Evolutionary conservation across 2,113 vertebrate genomes (phyloP).

Genomic region (Lasiurus borealis): DNA sequence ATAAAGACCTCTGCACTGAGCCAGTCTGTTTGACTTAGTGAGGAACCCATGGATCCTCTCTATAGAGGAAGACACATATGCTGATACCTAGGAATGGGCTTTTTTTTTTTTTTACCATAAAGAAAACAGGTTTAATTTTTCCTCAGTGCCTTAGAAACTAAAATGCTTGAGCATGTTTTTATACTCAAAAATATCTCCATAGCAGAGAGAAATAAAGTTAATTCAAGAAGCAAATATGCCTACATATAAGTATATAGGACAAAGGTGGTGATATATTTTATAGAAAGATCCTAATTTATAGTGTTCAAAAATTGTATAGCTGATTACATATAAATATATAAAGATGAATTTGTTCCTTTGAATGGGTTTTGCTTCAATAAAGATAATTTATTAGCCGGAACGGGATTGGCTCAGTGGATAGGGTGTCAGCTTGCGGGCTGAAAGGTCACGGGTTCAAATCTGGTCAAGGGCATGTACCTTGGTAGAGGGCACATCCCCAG

Average conservation of each 20-base stretch:
- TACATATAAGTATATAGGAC: neutral
- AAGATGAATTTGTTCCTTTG: neutral
- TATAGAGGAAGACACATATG: neutral
- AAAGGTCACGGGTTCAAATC: too few species aligned
- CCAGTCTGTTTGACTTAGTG: neutral
- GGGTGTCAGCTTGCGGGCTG: too few species aligned
- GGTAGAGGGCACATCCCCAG: too few species aligned
- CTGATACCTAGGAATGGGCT: neutral
- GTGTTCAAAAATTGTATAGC: neutral
- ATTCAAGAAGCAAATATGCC: neutral
- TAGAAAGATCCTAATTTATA: neutral
- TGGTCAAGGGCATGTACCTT: too few species aligned
- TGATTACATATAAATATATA: neutral
- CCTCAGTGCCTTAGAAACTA: constrained; percentile 8
- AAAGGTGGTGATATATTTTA: neutral
- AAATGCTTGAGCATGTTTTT: constrained; percentile 34
- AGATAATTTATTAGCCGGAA: neutral
- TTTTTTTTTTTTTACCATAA: neutral
- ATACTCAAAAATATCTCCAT: constrained; percentile 6
- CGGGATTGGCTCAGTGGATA: too few species aligned
- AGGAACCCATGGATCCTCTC: neutral
- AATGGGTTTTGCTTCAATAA: constrained; percentile 22
- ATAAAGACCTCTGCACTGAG: neutral
- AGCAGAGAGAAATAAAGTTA: constrained; percentile 9
- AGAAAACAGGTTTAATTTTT: constrained; percentile 37